These are phyloP conservation scores for Syritta pipiens DNA, from an alignment of 2,888 invertebrate genomes.

Conservation along the genomic window DNA sequence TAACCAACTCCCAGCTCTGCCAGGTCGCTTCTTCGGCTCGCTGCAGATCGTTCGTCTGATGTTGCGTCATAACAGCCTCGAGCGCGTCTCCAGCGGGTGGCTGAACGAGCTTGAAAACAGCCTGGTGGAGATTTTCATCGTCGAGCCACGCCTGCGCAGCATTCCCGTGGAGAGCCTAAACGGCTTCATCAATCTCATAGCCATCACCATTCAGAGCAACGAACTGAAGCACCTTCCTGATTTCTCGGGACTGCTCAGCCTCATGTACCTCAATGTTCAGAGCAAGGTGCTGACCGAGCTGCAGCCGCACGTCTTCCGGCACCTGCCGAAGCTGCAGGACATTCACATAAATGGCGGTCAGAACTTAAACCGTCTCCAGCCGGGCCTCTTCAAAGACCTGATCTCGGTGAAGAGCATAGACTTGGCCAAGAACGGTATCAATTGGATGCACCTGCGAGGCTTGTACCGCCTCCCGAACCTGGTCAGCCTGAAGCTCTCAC, in stretches of 20 bases:
- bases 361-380: constrained; percentile 85
- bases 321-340: constrained; percentile 86
- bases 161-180: constrained; percentile 89
- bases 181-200: constrained; percentile 87
- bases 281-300: constrained; percentile 84
- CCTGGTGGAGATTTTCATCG: constrained; percentile 90
- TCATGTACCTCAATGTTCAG: constrained; percentile 87
- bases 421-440: constrained; percentile 87
- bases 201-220: constrained; percentile 89
- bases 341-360: constrained; percentile 87
- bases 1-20: constrained; percentile 91
- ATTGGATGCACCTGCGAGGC: constrained; percentile 88
- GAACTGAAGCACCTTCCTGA: constrained; percentile 87
- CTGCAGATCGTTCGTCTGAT: constrained; percentile 88
- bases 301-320: constrained; percentile 85
- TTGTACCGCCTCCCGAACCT: constrained; percentile 85
- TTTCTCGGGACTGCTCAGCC: constrained; percentile 85
- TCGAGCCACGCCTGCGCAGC: constrained; percentile 89
- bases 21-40: constrained; percentile 88
- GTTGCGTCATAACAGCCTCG: constrained; percentile 90
- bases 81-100: constrained; percentile 90
- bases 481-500: constrained; percentile 84
- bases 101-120: constrained; percentile 87
- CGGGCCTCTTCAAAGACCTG: constrained; percentile 85
- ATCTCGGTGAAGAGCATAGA: constrained; percentile 86